Base-by-base conservation (phyloP, 1,140 invertebrate genomes). In the Pollicipes pollicipes region DNA sequence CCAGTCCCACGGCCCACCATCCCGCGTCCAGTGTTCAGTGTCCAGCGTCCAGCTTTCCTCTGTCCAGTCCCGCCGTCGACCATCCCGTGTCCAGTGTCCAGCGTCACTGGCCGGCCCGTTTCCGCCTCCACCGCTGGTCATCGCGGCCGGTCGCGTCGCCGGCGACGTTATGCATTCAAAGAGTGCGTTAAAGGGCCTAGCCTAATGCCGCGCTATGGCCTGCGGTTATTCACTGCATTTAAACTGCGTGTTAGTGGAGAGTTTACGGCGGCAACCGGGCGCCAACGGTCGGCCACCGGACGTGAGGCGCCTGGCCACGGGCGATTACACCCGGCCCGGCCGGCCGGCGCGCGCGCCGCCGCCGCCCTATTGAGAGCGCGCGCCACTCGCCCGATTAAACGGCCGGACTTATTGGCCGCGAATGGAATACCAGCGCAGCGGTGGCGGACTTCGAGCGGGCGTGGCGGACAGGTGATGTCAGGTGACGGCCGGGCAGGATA, bases 151-250 rank as follows among this genome's bases (percentile, higher is more conserved):
- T 21, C 2, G 17, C 13, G 45, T 10, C 45, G 45, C 10, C 45
- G 10, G 45, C 10, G 13, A 58, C 45, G 45, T 58, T 58, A 58
- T 58, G 45, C 45, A 58, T 58, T 58, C 45, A 58, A 58, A 58
- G 45, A 58, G 45, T 58, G 45, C 45, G 45, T 58, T 58, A 58
- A 58, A 58, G 45, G 45, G 45, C 45, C 45, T 58, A 58, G 45
- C 45, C 45, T 58, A 58, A 58, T 58, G 45, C 45, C 45, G 45
- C 45, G 45, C 45, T 58, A 58, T 58, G 45, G 45, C 10, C 45
- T 58, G 45, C 45, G 45, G 45, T 58, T 58, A 58, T 58, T 58
- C 45, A 58, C 45, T 58, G 45, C 45, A 58, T 58, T 58, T 58
- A 58, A 58, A 58, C 45, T 58, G 45, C 45, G 45, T 58, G 45